These are phyloP conservation scores for Pseudochaenichthys georgianus DNA, from an alignment of 2,797 vertebrate genomes.

Conservation along the genomic window DNA sequence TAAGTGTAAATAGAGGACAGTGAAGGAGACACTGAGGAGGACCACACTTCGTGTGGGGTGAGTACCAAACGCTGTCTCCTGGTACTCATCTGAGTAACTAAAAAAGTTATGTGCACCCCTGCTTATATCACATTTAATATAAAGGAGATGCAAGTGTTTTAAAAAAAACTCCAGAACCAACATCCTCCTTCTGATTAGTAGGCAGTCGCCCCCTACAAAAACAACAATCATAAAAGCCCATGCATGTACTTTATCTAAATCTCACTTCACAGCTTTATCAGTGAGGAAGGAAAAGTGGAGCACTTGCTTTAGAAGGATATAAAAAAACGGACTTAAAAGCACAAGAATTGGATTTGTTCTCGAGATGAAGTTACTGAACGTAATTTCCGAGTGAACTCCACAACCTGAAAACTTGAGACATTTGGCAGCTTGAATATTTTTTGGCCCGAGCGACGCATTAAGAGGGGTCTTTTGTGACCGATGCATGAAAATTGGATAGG, in stretches of 20 bases:
- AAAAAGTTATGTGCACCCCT: too few species aligned
- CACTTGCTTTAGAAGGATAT: slow-evolving; percentile 23
- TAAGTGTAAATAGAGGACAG: too few species aligned
- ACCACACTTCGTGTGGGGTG: too few species aligned
- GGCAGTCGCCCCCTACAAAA: slow-evolving; percentile 31
- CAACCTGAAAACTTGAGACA: slow-evolving; percentile 76
- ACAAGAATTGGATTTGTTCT: slow-evolving; percentile 62
- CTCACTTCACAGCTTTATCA: slow-evolving; percentile 60
- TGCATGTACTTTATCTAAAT: slow-evolving; percentile 53
- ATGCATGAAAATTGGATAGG: slow-evolving; percentile 80
- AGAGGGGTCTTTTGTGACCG: slow-evolving; percentile 80
- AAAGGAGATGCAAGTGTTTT: neutral
- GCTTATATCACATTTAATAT: neutral
- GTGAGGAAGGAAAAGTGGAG: slow-evolving; percentile 60
- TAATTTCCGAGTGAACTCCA: slow-evolving; percentile 69
- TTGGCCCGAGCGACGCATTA: slow-evolving; percentile 69
- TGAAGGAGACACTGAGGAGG: too few species aligned
- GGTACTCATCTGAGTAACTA: too few species aligned
- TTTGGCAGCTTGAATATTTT: slow-evolving; percentile 76
- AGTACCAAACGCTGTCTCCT: too few species aligned
- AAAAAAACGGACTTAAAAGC: slow-evolving; percentile 45
- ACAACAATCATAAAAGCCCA: slow-evolving; percentile 48
- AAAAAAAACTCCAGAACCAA: slow-evolving; percentile 38
- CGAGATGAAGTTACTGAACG: slow-evolving; percentile 51
- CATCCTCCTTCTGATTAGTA: slow-evolving; percentile 49